Base-by-base conservation (phyloP, 2,888 invertebrate genomes). In the Poecilus cupreus region DNA sequence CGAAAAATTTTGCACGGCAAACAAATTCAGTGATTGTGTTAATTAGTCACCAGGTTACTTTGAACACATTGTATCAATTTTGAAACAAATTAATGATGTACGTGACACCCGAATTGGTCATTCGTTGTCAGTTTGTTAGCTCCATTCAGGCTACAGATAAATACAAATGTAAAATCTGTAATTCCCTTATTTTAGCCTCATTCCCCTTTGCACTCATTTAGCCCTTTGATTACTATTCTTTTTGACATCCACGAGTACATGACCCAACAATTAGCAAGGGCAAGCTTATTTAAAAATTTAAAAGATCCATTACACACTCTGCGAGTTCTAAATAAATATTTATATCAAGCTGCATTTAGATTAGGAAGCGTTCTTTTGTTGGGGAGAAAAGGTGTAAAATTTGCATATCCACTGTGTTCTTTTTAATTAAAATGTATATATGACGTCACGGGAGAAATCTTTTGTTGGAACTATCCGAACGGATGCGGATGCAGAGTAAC, bases 141-240 rank as follows among this genome's bases (percentile, higher is more conserved):
- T 54, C 22, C 20, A 54, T 2, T 32, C 32, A 1, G 6, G 32
- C 32, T 32, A 8, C 32, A 32, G 8, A 32, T 32, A 32, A 32
- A 20, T 22, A 20, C 20, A 20, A 54, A 54, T 54, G 54, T 54
- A 22, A 20, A 11, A 54, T 54, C 20, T 32, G 32, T 32, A 32
- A 32, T 3, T 8, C 32, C 32, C 8, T 32, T 26, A 26, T 26
- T 32, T 32, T 32, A 2, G 8, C 32, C 32, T 32, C 32, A 5
- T 6, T 32, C 0, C 4, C 32, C 32, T 0, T 32, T 32, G 8
- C 32, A 32, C 32, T 32, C 32, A 32, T 49, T 54, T 54, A 8
- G 22, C 20, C 54, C 54, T 54, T 54, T 54, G 54, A 54, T 54
- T 54, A 22, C 10, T 11, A 54, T 54, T 10, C 54, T 54, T 54